Base-by-base conservation (phyloP, 1,140 invertebrate genomes). In the Achatina immaculata region DNA sequence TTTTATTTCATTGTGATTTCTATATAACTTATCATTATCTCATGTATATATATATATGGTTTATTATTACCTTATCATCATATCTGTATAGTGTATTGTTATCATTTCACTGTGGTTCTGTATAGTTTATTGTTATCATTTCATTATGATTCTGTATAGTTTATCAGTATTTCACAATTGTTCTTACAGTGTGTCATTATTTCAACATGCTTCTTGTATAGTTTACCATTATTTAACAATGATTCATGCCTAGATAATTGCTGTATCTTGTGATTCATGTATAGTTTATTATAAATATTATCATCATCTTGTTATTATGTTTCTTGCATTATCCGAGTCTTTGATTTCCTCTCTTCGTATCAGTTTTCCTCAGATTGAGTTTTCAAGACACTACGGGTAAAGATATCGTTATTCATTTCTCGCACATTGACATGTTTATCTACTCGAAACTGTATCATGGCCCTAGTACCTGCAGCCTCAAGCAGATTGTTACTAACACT, bases 361-460 rank as follows among this genome's bases (percentile, higher is more conserved):
- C n/a, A 31, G 28, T 62, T 62, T 55, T 62, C n/a, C 28, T 31
- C 58, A 31, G n/a, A 62, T 31, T 31, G 58, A 62, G 31, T 62
- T 31, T 62, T 31, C 31, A 62, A n/a, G 31, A 28, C 58, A 62
- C 58, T 62, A 62, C 58, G 58, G 58, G 58, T 62, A 62, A 62
- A 62, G 58, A 28, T 62, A 6, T 62, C 58, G 31, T 28, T 28
- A 62, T 62, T 62, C 58, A 62, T 62, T 62, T 31, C 3, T n/a
- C n/a, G n/a, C n/a, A n/a, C n/a, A n/a, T n/a, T n/a, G n/a, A n/a
- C n/a, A n/a, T n/a, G n/a, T n/a, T n/a, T n/a, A n/a, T n/a, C n/a
- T n/a, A n/a, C n/a, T n/a, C n/a, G n/a, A n/a, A n/a, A n/a, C n/a
- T 55, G 16, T 55, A 24, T 14, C 48, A 55, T 55, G 21, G 48